Percentiles rank a stretch among this genome's conserved stretches.
phyloP scores from a whole-genome alignment of 1,140 invertebrate genomes.

The Lordiphosa mommai region DNA sequence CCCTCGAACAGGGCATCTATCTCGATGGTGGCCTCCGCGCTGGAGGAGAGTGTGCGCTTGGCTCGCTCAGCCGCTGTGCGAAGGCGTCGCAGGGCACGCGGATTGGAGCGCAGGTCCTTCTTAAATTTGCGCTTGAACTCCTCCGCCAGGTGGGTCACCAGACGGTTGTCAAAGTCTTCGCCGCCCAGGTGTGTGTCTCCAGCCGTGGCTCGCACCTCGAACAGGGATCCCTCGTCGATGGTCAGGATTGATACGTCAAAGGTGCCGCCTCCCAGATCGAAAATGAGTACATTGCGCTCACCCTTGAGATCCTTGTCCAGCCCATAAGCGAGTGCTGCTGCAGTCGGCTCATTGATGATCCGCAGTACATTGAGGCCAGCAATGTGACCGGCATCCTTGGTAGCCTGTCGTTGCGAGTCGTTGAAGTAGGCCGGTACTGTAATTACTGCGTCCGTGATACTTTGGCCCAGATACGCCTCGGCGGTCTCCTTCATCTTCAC shows the following conservation, averaged over 20 bases:
- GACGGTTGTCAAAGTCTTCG: slow-evolving; percentile 88
- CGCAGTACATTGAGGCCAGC: slow-evolving; percentile 85
- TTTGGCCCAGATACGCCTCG: slow-evolving; percentile 87
- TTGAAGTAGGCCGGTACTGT: slow-evolving; percentile 84
- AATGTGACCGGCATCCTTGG: slow-evolving; percentile 85
- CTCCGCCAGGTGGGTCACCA: slow-evolving; percentile 88
- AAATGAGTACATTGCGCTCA: slow-evolving; percentile 87
- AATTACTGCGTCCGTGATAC: slow-evolving; percentile 84
- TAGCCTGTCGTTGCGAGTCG: slow-evolving; percentile 84
- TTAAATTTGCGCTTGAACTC: slow-evolving; percentile 93
- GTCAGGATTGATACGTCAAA: slow-evolving; percentile 93
- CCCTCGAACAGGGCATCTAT: slow-evolving; percentile 88
- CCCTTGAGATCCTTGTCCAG: slow-evolving; percentile 89
- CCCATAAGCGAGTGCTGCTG: slow-evolving; percentile 87
- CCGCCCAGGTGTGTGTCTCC: slow-evolving; percentile 88
- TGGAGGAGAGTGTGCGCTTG: slow-evolving; percentile 85
- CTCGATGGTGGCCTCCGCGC: slow-evolving; percentile 86
- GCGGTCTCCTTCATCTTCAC: slow-evolving; percentile 91
- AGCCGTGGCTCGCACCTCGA: slow-evolving; percentile 89
- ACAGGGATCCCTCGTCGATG: slow-evolving; percentile 91
- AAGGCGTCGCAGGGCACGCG: slow-evolving; percentile 87
- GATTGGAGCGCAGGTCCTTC: slow-evolving; percentile 88
- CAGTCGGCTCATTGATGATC: slow-evolving; percentile 88
- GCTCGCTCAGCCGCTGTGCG: slow-evolving; percentile 87
- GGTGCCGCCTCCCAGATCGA: slow-evolving; percentile 87